Evolutionary conservation across 2,113 vertebrate genomes (phyloP).

Genomic region (Astatotilapia flaviijosephi): DNA sequence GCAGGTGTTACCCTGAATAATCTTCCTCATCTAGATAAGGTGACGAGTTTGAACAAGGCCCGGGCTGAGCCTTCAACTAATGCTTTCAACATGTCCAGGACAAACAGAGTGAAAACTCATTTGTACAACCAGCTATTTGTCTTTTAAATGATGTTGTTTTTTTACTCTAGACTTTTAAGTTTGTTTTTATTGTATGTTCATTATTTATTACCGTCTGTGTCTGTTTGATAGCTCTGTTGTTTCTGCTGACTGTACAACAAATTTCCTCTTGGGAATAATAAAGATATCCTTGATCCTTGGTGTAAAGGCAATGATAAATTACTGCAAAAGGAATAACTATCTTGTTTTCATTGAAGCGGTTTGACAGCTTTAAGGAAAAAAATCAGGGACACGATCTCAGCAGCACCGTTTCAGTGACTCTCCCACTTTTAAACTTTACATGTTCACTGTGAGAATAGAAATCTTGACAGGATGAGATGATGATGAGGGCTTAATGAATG

Average conservation of each 20-base stretch:
- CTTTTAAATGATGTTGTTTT: not conserved
- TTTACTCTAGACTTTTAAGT: not conserved
- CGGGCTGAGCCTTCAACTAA: not conserved
- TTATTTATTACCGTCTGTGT: not conserved
- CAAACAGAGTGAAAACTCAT: not conserved
- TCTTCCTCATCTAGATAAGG: not conserved
- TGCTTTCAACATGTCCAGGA: not conserved
- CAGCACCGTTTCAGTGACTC: not conserved
- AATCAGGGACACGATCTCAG: not conserved
- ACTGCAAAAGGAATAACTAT: not conserved
- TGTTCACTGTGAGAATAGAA: not conserved
- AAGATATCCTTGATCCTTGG: not conserved
- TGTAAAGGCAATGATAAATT: not conserved
- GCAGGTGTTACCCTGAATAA: not conserved
- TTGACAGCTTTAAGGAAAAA: not conserved
- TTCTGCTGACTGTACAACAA: not conserved
- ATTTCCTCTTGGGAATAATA: not conserved
- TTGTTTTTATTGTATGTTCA: not conserved
- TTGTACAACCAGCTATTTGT: not conserved
- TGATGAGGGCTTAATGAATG: not conserved
- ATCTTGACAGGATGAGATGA: not conserved
- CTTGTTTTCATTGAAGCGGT: fast-evolving
- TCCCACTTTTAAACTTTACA: not conserved
- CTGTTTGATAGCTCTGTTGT: not conserved
- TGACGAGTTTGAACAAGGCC: not conserved